Conservation (phyloP, 1,140 invertebrate genomes). For the Penaeus indicus region DNA sequence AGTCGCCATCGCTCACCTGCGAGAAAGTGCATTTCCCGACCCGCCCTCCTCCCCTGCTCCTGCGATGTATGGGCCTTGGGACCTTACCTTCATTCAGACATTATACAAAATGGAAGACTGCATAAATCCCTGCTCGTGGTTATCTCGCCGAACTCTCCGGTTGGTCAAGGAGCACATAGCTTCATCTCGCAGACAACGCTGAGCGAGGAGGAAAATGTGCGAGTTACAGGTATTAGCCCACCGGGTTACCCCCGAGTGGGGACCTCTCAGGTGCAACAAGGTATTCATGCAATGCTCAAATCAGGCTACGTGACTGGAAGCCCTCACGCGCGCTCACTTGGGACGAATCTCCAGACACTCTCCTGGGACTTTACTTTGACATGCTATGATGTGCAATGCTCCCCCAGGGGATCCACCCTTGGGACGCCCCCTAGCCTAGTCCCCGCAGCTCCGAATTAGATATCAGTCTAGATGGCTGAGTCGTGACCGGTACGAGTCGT, state of each 20-base stretch:
- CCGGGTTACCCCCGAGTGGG: not conserved
- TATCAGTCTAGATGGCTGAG: constrained; percentile 41
- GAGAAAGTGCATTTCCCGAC: no score
- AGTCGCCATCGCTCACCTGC: no score
- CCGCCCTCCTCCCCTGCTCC: no score
- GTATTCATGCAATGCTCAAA: constrained; percentile 2
- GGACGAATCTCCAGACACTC: not conserved
- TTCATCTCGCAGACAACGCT: no score
- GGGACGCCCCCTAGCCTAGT: not conserved
- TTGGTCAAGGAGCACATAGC: no score
- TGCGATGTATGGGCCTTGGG: no score
- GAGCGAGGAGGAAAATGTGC: no score
- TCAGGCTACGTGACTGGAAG: constrained; percentile 10
- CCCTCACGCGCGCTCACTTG: not conserved
- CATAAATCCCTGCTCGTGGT: no score
- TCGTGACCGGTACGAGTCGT: constrained; percentile 48
- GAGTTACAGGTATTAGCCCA: no score
- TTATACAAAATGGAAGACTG: no score
- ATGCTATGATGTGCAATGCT: not conserved
- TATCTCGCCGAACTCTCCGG: no score
- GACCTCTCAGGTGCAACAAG: not conserved
- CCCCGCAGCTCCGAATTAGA: constrained; percentile 34
- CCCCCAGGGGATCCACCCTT: not conserved
- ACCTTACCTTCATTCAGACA: no score
- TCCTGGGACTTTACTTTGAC: not conserved